Percentiles rank a stretch among this genome's conserved stretches.
phyloP scores from a whole-genome alignment of 2,888 invertebrate genomes.

The Seira musarum region DNA sequence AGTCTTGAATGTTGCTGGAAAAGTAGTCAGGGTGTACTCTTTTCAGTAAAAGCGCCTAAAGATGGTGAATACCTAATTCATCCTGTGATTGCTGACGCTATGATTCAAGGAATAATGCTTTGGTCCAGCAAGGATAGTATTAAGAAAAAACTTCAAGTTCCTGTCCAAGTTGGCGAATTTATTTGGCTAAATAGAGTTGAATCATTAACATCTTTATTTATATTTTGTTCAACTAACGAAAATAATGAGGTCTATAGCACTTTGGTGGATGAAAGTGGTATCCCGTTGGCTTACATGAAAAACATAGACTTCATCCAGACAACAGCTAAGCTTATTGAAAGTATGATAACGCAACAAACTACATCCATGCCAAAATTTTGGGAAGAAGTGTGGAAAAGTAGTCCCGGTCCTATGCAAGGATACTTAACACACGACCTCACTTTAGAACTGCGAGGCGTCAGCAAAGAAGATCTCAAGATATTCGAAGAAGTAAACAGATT shows the following conservation, averaged over 20 bases:
- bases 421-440: background rate
- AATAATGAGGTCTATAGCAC: background rate
- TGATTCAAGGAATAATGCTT: slow-evolving; percentile 30
- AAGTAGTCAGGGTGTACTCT: background rate
- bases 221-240: too few species aligned
- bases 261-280: background rate
- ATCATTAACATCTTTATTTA: background rate
- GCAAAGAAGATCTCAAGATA: background rate
- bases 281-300: background rate
- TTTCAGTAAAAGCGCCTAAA: slow-evolving; percentile 16
- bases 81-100: slow-evolving; percentile 46
- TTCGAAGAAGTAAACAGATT: background rate
- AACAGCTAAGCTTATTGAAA: slow-evolving; percentile 22
- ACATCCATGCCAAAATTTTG: slow-evolving; percentile 33
- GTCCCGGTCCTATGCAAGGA: background rate
- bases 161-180: slow-evolving; percentile 34
- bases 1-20: slow-evolving; percentile 30
- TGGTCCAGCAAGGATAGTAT: slow-evolving; percentile 10
- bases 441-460: background rate
- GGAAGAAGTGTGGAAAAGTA: slow-evolving; percentile 36
- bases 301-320: slow-evolving; percentile 31
- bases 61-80: slow-evolving; percentile 35
- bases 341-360: background rate
- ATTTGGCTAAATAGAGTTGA: slow-evolving; percentile 15
- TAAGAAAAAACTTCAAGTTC: slow-evolving; percentile 11